Conservation (phyloP, 2,113 vertebrate genomes). For the Antennarius striatus region DNA sequence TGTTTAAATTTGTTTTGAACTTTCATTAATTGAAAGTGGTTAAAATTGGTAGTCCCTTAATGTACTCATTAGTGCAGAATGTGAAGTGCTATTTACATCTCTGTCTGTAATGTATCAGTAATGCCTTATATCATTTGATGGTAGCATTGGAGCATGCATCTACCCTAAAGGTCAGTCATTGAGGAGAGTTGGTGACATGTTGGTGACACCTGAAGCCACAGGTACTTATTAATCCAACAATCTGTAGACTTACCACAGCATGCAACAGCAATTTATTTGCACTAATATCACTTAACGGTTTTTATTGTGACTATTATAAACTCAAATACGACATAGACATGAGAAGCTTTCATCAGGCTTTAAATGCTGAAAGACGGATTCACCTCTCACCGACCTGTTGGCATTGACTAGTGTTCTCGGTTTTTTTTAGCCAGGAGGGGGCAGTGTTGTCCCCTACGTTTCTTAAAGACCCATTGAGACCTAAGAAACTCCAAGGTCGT, state of each 20-base stretch:
- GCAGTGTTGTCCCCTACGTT: slow-evolving; percentile 43
- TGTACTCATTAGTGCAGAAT: slow-evolving; percentile 76
- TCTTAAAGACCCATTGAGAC: neutral
- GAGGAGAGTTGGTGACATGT: slow-evolving; percentile 38
- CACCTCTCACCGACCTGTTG: slow-evolving; percentile 46
- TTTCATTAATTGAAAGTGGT: slow-evolving; percentile 62
- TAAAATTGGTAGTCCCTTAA: slow-evolving; percentile 62
- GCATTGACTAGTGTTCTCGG: slow-evolving; percentile 57
- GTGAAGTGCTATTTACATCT: slow-evolving; percentile 72
- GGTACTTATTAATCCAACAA: slow-evolving; percentile 39
- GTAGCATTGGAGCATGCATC: slow-evolving; percentile 67
- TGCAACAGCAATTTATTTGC: slow-evolving; percentile 45
- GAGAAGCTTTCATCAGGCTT: slow-evolving; percentile 18
- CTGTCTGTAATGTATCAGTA: slow-evolving; percentile 67
- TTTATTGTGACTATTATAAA: slow-evolving; percentile 39
- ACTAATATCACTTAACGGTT: slow-evolving; percentile 31
- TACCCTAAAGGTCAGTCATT: slow-evolving; percentile 39
- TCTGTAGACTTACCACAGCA: slow-evolving; percentile 53
- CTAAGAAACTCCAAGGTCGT: neutral
- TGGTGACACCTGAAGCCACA: slow-evolving; percentile 54
- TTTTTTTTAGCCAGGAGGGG: slow-evolving; percentile 41
- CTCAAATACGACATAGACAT: slow-evolving; percentile 23
- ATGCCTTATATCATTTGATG: slow-evolving; percentile 74
- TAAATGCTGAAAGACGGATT: slow-evolving; percentile 18
- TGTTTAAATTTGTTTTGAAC: slow-evolving; percentile 55